These are phyloP conservation scores for Ibycter americanus DNA, from an alignment of 2,797 vertebrate genomes.

Conservation along the genomic window DNA sequence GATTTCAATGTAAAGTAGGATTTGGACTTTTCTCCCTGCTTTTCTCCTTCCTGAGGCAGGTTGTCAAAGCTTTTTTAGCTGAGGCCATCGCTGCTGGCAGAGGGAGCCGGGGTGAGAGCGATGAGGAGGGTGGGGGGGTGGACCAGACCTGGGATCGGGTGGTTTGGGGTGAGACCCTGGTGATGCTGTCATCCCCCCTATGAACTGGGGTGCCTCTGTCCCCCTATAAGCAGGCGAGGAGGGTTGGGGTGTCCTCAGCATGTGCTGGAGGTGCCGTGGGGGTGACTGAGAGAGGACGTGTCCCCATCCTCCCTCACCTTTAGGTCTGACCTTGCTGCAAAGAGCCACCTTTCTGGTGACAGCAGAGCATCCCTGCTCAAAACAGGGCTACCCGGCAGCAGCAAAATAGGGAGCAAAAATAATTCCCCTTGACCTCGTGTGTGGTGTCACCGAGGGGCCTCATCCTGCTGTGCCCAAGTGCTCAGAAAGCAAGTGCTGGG, in stretches of 20 bases:
- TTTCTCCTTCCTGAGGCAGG: not conserved
- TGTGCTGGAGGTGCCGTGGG: not conserved
- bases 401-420: not conserved
- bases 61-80: not conserved
- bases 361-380: not conserved
- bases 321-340: not conserved
- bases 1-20: constrained; percentile 35
- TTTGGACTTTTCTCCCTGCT: not conserved
- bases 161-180: not conserved
- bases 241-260: not conserved
- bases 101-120: not conserved
- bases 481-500: not conserved
- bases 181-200: not conserved
- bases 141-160: not conserved
- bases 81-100: not conserved
- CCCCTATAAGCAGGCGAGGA: not conserved
- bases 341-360: not conserved
- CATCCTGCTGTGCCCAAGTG: not conserved
- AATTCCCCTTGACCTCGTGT: rapidly evolving
- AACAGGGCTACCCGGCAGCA: not conserved
- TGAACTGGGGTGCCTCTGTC: not conserved
- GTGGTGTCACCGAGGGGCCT: not conserved
- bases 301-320: not conserved
- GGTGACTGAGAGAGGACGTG: rapidly evolving
- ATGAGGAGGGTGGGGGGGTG: not conserved